These are phyloP conservation scores for Mythimna impura DNA, from an alignment of 2,888 invertebrate species.

Conservation along the genomic window DNA sequence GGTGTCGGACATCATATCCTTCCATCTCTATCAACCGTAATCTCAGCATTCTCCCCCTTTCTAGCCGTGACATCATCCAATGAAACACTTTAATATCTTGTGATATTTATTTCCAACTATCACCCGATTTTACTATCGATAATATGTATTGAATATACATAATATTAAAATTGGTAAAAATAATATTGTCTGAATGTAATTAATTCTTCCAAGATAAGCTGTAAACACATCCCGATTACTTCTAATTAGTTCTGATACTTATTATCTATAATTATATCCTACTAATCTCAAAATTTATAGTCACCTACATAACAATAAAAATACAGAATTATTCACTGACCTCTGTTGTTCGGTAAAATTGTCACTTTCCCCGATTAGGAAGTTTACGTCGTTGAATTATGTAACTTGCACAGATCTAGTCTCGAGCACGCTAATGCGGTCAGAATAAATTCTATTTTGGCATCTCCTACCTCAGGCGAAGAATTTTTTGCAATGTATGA, in stretches of 20 bases:
- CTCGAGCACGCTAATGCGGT: neutral
- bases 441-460: slow-evolving; percentile 14
- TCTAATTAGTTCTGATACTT: neutral
- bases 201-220: neutral
- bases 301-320: slow-evolving; percentile 2
- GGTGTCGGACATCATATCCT: too few species aligned
- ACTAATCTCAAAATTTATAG: neutral
- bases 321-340: slow-evolving; percentile 13
- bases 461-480: neutral
- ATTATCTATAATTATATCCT: too few species aligned
- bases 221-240: neutral
- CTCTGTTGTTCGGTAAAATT: neutral
- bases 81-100: neutral
- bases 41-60: neutral
- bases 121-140: too few species aligned
- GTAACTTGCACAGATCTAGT: slow-evolving; percentile 14
- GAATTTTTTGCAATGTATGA: neutral
- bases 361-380: slow-evolving; percentile 27
- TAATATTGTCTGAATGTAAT: neutral
- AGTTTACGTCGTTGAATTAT: slow-evolving; percentile 18
- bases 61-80: neutral
- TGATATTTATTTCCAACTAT: neutral
- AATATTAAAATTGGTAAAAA: neutral
- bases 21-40: neutral
- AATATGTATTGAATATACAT: too few species aligned